Base-by-base conservation (phyloP, 2,113 vertebrate species). In the Muntiacus muntjak region DNA sequence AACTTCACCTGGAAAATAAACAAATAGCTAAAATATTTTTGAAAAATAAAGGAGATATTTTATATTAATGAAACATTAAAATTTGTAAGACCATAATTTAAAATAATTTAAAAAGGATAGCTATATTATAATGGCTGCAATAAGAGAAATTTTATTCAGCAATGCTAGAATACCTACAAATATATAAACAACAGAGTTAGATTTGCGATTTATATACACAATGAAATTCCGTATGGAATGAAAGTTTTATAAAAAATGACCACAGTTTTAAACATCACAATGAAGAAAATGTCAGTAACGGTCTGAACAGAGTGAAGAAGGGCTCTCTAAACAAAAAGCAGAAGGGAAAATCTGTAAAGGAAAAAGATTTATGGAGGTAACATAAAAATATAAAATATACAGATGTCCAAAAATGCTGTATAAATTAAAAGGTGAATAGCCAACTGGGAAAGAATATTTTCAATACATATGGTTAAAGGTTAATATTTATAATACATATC, bases 371-470 rank as follows among this genome's bases (percentile, higher is more conserved):
- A 71, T 57, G 15, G 57, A 84, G 28, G 62, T 6, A 81, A 78
- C 43, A 19, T 89, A 92, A 94, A 91, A 92, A 90, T 94, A 67
- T 92, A 52, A 96, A 91, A n/a, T 19, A 47, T 25, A 62, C 40
- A 76, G 8, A 88, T 91, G n/a, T 64, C 45, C 86, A 83, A 78
- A 67, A 95, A 50, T 40, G 13, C 71, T 94, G 10, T 78, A n/a
- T 74, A 87, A 92, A 87, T 92, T 97, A 81, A 94, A 92, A 84
- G 47, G 23, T 87, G 43, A 96, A 84, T 30, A 50, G 36, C 21
- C 76, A 94, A 57, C 43, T 30, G 26, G 57, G 36, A 87, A 93
- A 79, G 86, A 83, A 74, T 89, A 93, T 74, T 79, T 87, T 50
- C 25, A 79, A 5, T 88, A n/a, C 13, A 30, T 67, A 79, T 52